Base-by-base conservation (phyloP, 2,888 invertebrate genomes). In the Drosophila pseudotakahashii region DNA sequence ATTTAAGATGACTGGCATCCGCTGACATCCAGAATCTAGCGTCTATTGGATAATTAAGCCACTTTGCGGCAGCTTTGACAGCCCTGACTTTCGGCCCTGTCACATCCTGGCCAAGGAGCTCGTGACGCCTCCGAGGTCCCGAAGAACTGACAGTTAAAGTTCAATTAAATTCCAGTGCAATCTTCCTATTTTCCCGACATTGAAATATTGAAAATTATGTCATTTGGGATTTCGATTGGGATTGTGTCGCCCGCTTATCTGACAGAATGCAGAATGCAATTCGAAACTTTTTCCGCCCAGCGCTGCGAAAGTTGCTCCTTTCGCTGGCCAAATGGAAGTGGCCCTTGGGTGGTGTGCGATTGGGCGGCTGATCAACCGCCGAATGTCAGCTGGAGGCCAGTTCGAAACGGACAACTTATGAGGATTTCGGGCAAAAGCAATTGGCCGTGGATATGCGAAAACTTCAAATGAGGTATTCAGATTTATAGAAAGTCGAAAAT, bases 11-110 rank as follows among this genome's bases (percentile, higher is more conserved):
- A 84, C 51, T 82, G 88, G 78, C 84, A 77, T 45, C 41, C 82
- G 76, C 66, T 79, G 79, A 82, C 81, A 34, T 36, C 61, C 52
- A 34, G 48, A 39, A 58, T 75, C 84, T 72, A 81, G 63, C 88
- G 85, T 86, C 81, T 88, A 88, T 88, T 83, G 79, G 89, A 86
- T 88, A 84, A 84, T 84, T 84, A 84, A 89, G 84, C 85, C 89
- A 87, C 79, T 85, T 88, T 79, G 81, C 75, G 81, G 79, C 84
- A 84, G 87, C 75, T 89, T 83, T 85, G 85, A 89, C 85, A 85
- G 84, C 73, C 71, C 70, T 71, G 60, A 84, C 81, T 85, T 85
- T 89, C 32, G 52, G 48, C 13, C 59, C 52, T 53, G 60, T 51
- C 50, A 44, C 50, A 41, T 53, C 44, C 51, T 34, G 62, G 63